A percentile compares a stretch with the other conserved stretches of the same genome.
Conservation (phyloP, 2,888 invertebrate genomes). For the Noctuana brunneofusca region DNA sequence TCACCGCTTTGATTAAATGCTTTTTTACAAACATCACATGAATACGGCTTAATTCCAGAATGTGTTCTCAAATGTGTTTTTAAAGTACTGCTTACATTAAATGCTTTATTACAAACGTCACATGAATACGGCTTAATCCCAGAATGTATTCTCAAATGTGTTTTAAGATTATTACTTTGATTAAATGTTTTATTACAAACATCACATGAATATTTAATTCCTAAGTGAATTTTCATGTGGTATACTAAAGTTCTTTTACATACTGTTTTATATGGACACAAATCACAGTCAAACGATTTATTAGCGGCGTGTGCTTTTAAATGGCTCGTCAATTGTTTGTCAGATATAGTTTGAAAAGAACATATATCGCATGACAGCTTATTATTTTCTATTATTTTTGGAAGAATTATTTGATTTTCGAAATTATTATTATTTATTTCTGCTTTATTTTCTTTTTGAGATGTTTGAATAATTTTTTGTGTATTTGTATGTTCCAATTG, state of each 20-base stretch:
- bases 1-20: background rate
- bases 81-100: background rate
- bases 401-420: background rate
- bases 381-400: background rate
- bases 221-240: background rate
- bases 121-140: slow-evolving; percentile 15
- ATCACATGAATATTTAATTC: background rate
- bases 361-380: slow-evolving; percentile 35
- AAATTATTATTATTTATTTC: background rate
- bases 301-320: slow-evolving; percentile 34
- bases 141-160: background rate
- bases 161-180: background rate
- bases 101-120: slow-evolving; percentile 7
- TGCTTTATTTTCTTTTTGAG: background rate
- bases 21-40: background rate
- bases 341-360: slow-evolving; percentile 11
- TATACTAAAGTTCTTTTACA: slow-evolving; percentile 46
- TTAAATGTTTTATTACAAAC: background rate
- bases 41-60: background rate
- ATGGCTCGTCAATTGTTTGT: slow-evolving; percentile 28
- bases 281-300: slow-evolving; percentile 46
- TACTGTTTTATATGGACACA: slow-evolving; percentile 61
- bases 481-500: background rate
- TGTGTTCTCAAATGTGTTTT: background rate
- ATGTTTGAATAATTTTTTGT: background rate